A percentile compares a stretch with the other conserved stretches of the same genome.
phyloP scores from a whole-genome alignment of 2,888 invertebrate species.

The Drosophila kuntzei region DNA sequence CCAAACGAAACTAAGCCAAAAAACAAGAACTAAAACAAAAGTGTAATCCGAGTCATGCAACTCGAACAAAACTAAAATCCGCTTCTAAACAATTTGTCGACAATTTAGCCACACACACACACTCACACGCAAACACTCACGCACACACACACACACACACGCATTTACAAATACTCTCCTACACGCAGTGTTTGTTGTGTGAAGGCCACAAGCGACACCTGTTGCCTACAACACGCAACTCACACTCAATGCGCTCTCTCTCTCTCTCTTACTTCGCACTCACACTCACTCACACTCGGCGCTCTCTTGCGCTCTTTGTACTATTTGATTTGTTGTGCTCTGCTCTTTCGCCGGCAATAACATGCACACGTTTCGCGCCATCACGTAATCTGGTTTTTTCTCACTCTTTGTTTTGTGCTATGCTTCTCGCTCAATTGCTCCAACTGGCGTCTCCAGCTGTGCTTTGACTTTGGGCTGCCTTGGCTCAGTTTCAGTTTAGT shows the following conservation, averaged over 20 bases:
- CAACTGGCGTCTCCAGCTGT: constrained; percentile 52
- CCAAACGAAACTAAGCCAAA: constrained; percentile 27
- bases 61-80: constrained; percentile 50
- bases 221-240: constrained; percentile 46
- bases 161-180: constrained; percentile 26
- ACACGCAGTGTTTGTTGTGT: constrained; percentile 13
- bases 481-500: constrained; percentile 64
- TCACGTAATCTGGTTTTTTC: constrained; percentile 32
- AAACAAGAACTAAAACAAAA: constrained; percentile 56
- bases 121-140: neutral
- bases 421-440: constrained; percentile 48
- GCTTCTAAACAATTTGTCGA: constrained; percentile 71
- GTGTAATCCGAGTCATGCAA: constrained; percentile 69
- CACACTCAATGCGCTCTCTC: constrained; percentile 31
- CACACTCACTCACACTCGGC: constrained; percentile 15
- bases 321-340: constrained; percentile 74
- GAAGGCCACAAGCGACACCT: constrained; percentile 49
- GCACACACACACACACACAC: constrained; percentile 7
- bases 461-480: constrained; percentile 35
- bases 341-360: constrained; percentile 73
- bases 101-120: constrained; percentile 49
- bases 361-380: constrained; percentile 45
- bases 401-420: constrained; percentile 48
- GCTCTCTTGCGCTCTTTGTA: constrained; percentile 18
- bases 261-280: constrained; percentile 16